A percentile compares a stretch with the other conserved stretches of the same genome.
These are phyloP conservation scores for Syndactyla subalaris DNA, from an alignment of 2,797 vertebrate species.

Conservation along the genomic window DNA sequence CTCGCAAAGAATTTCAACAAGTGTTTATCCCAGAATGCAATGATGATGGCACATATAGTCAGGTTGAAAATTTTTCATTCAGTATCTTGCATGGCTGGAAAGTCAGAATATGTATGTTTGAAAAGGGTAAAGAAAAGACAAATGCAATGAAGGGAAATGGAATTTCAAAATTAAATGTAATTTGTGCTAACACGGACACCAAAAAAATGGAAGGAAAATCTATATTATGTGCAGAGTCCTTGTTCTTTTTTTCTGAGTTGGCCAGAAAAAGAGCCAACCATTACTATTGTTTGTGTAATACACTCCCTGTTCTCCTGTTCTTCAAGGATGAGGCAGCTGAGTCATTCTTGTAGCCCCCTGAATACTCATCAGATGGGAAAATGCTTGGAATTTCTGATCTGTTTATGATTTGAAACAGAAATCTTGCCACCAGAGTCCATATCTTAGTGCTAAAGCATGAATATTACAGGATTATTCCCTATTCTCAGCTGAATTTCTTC, in stretches of 20 bases:
- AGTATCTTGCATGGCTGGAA: not conserved
- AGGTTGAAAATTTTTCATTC: conserved; percentile 79
- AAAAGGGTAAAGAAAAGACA: not conserved
- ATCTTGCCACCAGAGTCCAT: not conserved
- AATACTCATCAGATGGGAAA: conserved; percentile 27
- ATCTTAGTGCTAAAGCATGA: not conserved
- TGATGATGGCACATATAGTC: conserved; percentile 94
- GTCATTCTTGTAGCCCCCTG: conserved; percentile 6
- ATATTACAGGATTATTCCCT: not conserved
- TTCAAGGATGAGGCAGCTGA: conserved; percentile 10
- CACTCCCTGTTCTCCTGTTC: not conserved
- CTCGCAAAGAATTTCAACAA: conserved; percentile 93
- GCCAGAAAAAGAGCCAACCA: not conserved
- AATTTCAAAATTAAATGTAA: not conserved
- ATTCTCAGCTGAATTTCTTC: not conserved
- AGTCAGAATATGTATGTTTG: not conserved
- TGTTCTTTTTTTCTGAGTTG: not conserved
- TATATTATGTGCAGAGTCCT: not conserved
- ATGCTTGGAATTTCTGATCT: conserved; percentile 34
- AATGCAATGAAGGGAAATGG: not conserved
- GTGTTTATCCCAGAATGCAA: conserved; percentile 97
- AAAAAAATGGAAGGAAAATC: not conserved
- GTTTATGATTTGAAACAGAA: conserved; percentile 12
- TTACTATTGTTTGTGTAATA: not conserved
- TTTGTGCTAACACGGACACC: not conserved